These are phyloP conservation scores for Onchidella celtica DNA, from an alignment of 2,888 invertebrate species.

Conservation along the genomic window DNA sequence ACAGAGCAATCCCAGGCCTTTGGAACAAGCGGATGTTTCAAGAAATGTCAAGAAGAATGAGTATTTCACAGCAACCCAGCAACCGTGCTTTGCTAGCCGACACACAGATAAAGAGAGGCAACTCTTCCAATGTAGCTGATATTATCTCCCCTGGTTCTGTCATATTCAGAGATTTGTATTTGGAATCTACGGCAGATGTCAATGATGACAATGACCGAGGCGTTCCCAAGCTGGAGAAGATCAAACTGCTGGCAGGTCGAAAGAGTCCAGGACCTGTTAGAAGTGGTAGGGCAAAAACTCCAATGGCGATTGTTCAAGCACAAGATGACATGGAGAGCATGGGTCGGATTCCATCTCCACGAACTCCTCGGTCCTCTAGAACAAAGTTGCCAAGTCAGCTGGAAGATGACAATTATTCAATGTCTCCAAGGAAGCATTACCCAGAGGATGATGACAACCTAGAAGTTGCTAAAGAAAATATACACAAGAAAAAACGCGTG, in stretches of 20 bases:
- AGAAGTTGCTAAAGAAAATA: slow-evolving; percentile 1
- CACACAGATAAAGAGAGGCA: slow-evolving; percentile 11
- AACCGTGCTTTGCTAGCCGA: not conserved
- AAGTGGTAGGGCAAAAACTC: not conserved
- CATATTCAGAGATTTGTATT: slow-evolving; percentile 42
- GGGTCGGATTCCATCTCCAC: not conserved
- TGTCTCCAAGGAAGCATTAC: slow-evolving; percentile 22
- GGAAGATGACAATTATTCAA: not conserved
- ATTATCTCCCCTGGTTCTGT: slow-evolving; percentile 37
- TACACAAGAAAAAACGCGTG: slow-evolving; percentile 31
- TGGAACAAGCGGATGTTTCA: slow-evolving; percentile 43
- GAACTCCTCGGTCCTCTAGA: slow-evolving; percentile 3
- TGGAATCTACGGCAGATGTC: not conserved
- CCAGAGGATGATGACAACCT: slow-evolving; percentile 22
- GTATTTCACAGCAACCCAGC: not conserved
- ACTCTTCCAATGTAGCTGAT: slow-evolving; percentile 39
- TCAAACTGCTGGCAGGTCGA: not conserved
- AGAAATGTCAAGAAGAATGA: not conserved
- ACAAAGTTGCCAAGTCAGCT: not conserved
- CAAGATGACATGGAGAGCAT: slow-evolving; percentile 40
- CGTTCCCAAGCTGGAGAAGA: not conserved
- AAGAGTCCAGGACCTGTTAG: not conserved
- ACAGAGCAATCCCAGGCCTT: slow-evolving; percentile 45
- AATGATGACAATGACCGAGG: not conserved
- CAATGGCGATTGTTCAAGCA: not conserved